Conservation (phyloP, 1,140 invertebrate species). For the Drosophila repleta region DNA sequence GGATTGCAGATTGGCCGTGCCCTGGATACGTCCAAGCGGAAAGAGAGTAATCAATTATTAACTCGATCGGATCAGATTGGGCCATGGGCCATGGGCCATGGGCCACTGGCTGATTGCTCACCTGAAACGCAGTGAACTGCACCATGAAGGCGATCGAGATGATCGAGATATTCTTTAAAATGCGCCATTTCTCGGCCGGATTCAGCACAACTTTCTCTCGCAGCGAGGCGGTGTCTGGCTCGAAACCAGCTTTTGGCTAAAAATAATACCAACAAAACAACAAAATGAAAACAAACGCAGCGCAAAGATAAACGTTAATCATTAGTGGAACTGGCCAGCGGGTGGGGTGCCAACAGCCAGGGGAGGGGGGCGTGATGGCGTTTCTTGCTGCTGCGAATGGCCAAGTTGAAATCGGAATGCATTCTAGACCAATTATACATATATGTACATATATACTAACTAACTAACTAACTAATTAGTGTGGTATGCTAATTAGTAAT, state of each 20-base stretch:
- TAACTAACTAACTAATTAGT: neutral
- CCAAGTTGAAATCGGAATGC: too few relatives aligned
- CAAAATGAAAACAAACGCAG: neutral
- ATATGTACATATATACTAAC: neutral
- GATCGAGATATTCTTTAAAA: slow-evolving; percentile 93
- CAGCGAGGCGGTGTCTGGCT: slow-evolving; percentile 82
- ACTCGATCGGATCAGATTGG: neutral
- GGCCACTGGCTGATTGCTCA: slow-evolving; percentile 32
- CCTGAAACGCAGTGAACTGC: slow-evolving; percentile 95
- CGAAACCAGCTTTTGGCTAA: slow-evolving; percentile 83
- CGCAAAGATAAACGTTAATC: too few relatives aligned
- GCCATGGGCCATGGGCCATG: neutral
- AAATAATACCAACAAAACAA: slow-evolving; percentile 54
- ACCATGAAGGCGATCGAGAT: slow-evolving; percentile 96
- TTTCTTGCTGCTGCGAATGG: too few relatives aligned
- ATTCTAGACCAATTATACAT: neutral
- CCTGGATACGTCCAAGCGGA: slow-evolving; percentile 84
- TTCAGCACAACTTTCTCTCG: slow-evolving; percentile 90
- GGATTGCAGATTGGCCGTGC: slow-evolving; percentile 94
- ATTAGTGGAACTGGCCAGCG: too few relatives aligned
- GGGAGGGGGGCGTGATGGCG: too few relatives aligned
- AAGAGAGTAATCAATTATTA: neutral
- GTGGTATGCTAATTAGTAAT: too few relatives aligned
- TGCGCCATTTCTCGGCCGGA: slow-evolving; percentile 92
- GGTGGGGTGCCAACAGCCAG: too few relatives aligned